These are phyloP conservation scores for Graptemys geographica DNA, from an alignment of 2,797 vertebrate genomes.

Conservation along the genomic window DNA sequence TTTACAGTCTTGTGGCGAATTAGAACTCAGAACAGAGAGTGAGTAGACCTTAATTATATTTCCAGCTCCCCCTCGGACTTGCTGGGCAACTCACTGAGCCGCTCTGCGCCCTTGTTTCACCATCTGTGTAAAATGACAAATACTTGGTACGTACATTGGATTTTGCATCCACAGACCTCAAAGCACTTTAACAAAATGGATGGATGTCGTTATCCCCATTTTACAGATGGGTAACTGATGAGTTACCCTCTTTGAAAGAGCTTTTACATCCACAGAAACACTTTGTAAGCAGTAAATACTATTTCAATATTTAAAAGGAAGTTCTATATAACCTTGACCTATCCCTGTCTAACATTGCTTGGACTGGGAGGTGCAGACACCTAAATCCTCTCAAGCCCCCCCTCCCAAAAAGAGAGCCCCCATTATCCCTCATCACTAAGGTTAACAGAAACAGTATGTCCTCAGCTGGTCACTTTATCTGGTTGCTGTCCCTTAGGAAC, in stretches of 20 bases:
- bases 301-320: neutral
- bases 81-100: neutral
- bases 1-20: neutral
- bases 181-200: neutral
- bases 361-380: neutral
- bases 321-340: neutral
- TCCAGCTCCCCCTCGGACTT: neutral
- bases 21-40: neutral
- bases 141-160: too few species aligned
- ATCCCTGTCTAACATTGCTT: neutral
- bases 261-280: neutral
- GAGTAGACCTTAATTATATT: neutral
- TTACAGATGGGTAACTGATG: neutral
- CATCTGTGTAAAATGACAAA: neutral
- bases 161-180: neutral
- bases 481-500: conserved; percentile 23
- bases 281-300: too few species aligned
- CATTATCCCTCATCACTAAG: conserved; percentile 15
- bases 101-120: neutral
- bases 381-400: neutral
- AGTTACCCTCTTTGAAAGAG: neutral
- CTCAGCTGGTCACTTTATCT: conserved; percentile 34
- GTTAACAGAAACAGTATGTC: conserved; percentile 56
- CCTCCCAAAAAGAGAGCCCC: neutral
- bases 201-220: too few species aligned